These are phyloP conservation scores for Metopolophium dirhodum DNA, from an alignment of 1,140 invertebrate genomes.

Conservation along the genomic window DNA sequence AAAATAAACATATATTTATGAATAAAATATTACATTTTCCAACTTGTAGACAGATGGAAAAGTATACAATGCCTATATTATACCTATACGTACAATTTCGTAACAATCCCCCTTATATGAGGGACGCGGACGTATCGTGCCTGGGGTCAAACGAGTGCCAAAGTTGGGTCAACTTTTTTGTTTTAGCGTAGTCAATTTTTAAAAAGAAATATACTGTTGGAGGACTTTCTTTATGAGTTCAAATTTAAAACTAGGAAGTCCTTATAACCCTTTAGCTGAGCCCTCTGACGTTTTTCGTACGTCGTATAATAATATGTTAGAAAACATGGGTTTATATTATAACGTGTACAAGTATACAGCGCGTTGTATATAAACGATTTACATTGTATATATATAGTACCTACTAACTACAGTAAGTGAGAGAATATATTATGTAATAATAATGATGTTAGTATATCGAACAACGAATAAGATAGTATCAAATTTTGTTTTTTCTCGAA, in stretches of 20 bases:
- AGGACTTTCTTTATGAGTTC: background rate
- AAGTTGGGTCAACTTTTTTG: background rate
- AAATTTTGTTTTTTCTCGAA: background rate
- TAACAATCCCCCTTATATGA: background rate
- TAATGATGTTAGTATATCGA: background rate
- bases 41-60: background rate
- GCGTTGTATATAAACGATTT: background rate
- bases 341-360: background rate
- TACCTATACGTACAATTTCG: background rate
- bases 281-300: background rate
- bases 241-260: background rate
- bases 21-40: conserved; percentile 8
- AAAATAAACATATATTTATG: conserved; percentile 1
- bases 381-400: background rate
- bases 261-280: background rate
- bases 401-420: background rate
- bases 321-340: background rate
- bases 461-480: background rate
- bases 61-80: background rate
- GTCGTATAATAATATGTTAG: background rate
- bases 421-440: background rate
- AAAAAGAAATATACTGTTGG: background rate
- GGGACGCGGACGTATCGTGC: background rate
- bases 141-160: background rate
- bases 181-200: background rate